Evolutionary conservation across 2,888 invertebrate genomes (phyloP), one percentile per base, ranked within the genome.

Genomic region (Catocala nupta): DNA sequence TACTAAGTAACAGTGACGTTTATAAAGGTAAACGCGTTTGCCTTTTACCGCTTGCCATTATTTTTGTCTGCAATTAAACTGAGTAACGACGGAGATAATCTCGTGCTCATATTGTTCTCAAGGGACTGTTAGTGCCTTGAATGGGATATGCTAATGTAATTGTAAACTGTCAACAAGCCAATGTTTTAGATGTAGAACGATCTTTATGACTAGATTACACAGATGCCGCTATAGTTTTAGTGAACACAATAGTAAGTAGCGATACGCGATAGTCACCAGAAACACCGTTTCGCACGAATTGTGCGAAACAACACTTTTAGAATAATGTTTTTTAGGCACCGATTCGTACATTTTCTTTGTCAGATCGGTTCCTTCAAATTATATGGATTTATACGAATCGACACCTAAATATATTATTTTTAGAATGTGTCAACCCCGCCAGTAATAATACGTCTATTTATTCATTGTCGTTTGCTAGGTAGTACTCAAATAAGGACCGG

Each of bases 81-180:
- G 60, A 60, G 56, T 60, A 50, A 65, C 59, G 39, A 57, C 33
- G 33, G 42, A 55, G 57, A 57, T 65, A 59, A 63, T 54, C 44
- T 49, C 11, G 16, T 33, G 34, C 44, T 54, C 45, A 51, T 55
- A 58, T 50, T 54, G 54, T 58, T 45, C 44, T 42, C 59, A 3
- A 45, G 52, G 36, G 51, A 45, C 45, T 58, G 33, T 52, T 58
- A 47, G 45, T 51, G 34, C 44, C 39, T 5, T 52, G 36, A 58
- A 58, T 51, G 36, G 36, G 52, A 59, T 59, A 53, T 53, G 59
- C 52, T 53, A 53, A 53, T 59, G 47, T 53, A 48, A 53, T 53
- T 59, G 52, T 36, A 34, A 12, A 34, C 39, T 59, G 58, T 59
- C 47, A 59, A 58, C 58, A 42, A 52, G 43, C 11, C 25, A 58